Percentiles rank a stretch among this genome's conserved stretches.
Conservation (phyloP, 30 jellyfish, hydroid and myxozoan species). For the Cassiopea andromeda region DNA sequence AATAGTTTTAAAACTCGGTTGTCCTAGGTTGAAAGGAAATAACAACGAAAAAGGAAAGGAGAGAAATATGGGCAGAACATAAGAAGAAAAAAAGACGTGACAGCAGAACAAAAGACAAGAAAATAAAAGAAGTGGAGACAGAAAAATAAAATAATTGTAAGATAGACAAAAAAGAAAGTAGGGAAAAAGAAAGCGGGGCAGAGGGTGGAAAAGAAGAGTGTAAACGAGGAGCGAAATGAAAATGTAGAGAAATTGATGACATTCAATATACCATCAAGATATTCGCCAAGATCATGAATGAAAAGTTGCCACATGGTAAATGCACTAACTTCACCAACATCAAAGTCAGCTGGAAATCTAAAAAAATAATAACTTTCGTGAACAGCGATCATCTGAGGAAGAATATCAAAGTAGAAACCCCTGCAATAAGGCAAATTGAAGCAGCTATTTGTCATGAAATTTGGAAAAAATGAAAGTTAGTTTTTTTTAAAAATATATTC, state of each 20-base stretch:
- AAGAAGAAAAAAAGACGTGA: background rate
- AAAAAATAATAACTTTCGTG: background rate
- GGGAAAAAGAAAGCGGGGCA: background rate
- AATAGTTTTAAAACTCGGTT: too few species aligned
- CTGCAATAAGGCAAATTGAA: background rate
- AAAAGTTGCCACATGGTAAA: conserved; percentile 84
- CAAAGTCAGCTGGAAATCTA: conserved; percentile 96
- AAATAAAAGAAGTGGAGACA: background rate
- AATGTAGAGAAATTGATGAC: background rate
- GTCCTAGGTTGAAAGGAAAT: too few species aligned
- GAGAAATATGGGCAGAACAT: background rate
- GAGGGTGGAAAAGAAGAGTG: background rate
- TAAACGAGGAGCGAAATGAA: background rate
- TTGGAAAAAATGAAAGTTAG: background rate
- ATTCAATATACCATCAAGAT: conserved; percentile 64
- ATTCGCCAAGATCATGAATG: conserved; percentile 69
- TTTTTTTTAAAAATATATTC: background rate
- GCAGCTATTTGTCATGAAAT: too few species aligned
- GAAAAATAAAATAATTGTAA: background rate
- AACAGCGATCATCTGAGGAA: too few species aligned
- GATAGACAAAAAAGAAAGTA: background rate
- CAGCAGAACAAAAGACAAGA: background rate
- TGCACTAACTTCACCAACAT: conserved; percentile 97
- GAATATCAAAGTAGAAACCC: too few species aligned
- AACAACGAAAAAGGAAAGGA: background rate